Base-by-base conservation (phyloP, 2,888 invertebrate species). In the Clivina fossor region DNA sequence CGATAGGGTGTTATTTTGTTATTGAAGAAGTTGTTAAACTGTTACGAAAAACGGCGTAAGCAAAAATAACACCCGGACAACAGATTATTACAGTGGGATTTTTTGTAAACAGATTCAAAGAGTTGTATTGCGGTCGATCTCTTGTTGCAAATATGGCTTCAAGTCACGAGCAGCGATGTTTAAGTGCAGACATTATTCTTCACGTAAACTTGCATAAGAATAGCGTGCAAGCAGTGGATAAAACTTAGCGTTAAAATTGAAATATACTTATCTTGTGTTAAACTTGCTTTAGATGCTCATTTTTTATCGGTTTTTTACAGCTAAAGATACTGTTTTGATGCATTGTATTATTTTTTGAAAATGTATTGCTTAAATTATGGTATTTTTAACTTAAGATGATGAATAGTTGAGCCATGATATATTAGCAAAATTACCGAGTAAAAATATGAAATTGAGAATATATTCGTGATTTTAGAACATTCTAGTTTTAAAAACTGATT, bases 111-210 rank as follows among this genome's bases (percentile, higher is more conserved):
- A 50, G n/a, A n/a, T 41, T 49, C 32, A 18, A 32, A 32, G 19
- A 47, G 47, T 33, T n/a, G n/a, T n/a, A n/a, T n/a, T n/a, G n/a
- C n/a, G 47, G 47, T n/a, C 33, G 47, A 35, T 47, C 20, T 22
- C 41, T n/a, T n/a, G n/a, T n/a, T 32, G 50, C 38, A 38, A 11
- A 49, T 44, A 44, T 35, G 33, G 53, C 53, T 43, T 43, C 20
- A 18, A 44, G 53, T 53, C 53, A 53, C 53, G 53, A 53, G 43
- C 53, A 19, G 26, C 43, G n/a, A n/a, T n/a, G 53, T 44, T 49
- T 53, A 53, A 53, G 53, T 53, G 53, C 16, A 53, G 33, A 33
- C 53, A 53, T 53, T 53, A 53, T 44, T 53, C 53, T 53, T 43
- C 26, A n/a, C 22, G 43, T 35, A 53, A 53, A 28, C 44, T 43